Conservation (phyloP, 1,140 invertebrate species). For the Potamilus streckersoni region DNA sequence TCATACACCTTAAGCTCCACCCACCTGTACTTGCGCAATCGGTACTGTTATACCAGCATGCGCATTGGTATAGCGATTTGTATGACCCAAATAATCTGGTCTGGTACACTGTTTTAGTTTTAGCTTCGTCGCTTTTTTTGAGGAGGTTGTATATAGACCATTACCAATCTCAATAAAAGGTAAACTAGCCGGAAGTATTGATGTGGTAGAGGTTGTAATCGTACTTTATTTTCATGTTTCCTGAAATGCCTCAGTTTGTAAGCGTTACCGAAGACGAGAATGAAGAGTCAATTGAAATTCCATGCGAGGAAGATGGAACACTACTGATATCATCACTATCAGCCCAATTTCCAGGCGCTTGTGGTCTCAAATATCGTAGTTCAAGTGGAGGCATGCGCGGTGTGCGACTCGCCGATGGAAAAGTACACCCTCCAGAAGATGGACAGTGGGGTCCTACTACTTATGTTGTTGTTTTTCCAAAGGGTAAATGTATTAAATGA, state of each 20-base stretch:
- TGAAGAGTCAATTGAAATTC: constrained; percentile 91
- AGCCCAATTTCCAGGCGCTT: constrained; percentile 91
- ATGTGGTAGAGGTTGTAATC: too few relatives aligned
- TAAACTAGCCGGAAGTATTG: too few relatives aligned
- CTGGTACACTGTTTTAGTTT: too few relatives aligned
- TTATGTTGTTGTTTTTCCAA: constrained; percentile 96
- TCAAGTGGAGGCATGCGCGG: constrained; percentile 83
- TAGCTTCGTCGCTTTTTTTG: too few relatives aligned
- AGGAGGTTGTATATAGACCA: too few relatives aligned
- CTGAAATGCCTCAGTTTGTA: constrained; percentile 45
- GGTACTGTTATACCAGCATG: too few relatives aligned
- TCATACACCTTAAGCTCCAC: too few relatives aligned
- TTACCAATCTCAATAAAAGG: too few relatives aligned
- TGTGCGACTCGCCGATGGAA: constrained; percentile 85
- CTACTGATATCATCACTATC: constrained; percentile 86
- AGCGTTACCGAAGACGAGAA: constrained; percentile 83
- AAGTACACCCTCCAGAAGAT: constrained; percentile 79
- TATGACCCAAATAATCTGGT: too few relatives aligned
- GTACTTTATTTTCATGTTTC: too few relatives aligned
- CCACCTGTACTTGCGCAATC: too few relatives aligned
- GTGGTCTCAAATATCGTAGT: constrained; percentile 86
- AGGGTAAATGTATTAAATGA: constrained; percentile 70
- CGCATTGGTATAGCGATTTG: too few relatives aligned
- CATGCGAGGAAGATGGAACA: constrained; percentile 80
- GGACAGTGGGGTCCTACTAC: constrained; percentile 86